These are phyloP conservation scores for Nesogale talazaci DNA, from an alignment of 2,113 vertebrate genomes.

Conservation along the genomic window DNA sequence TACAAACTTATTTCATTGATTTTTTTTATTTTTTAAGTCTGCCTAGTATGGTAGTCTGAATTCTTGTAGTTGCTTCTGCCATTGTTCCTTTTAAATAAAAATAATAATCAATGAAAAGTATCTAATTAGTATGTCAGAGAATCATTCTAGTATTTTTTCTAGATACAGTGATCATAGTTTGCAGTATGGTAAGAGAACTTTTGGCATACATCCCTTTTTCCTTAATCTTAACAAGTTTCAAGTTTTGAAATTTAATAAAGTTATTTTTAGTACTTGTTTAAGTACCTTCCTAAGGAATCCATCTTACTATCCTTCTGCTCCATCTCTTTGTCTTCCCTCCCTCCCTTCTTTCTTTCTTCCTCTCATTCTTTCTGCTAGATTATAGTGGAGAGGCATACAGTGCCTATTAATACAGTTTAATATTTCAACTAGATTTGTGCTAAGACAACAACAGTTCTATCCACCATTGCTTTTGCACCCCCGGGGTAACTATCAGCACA, in stretches of 20 bases:
- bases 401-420: background rate
- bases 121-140: background rate
- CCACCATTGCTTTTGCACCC: background rate
- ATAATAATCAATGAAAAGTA: background rate
- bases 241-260: background rate
- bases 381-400: background rate
- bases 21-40: slow-evolving; percentile 1
- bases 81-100: background rate
- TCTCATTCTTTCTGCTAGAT: background rate
- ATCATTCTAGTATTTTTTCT: background rate
- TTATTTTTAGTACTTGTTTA: background rate
- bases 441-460: background rate
- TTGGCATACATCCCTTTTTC: background rate
- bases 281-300: background rate
- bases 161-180: background rate
- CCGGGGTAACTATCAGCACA: background rate
- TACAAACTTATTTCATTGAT: background rate
- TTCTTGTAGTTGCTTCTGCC: background rate
- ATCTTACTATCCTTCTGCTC: background rate
- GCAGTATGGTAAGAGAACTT: background rate
- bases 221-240: background rate
- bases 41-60: background rate
- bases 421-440: background rate
- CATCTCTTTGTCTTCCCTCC: background rate
- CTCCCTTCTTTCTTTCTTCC: background rate